Conservation (phyloP, 2,888 invertebrate genomes). For the Tipula lateralis region DNA sequence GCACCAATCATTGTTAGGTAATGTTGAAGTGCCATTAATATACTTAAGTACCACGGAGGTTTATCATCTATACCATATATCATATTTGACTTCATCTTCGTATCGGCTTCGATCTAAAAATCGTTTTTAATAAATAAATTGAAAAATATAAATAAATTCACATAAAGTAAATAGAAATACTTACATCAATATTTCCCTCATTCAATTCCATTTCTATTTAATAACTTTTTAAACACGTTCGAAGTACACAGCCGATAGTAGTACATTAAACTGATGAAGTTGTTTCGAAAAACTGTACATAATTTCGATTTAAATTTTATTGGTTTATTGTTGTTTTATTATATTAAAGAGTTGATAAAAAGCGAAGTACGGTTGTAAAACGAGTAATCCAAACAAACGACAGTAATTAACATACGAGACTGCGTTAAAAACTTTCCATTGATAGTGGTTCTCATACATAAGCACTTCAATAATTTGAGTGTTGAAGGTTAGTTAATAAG, state of each 20-base stretch:
- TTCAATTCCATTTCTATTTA: background rate
- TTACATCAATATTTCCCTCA: background rate
- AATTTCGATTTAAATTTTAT: background rate
- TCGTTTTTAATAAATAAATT: background rate
- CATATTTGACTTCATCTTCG: constrained; percentile 38
- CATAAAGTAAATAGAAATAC: background rate
- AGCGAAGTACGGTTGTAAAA: too few relatives aligned
- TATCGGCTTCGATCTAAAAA: constrained; percentile 33
- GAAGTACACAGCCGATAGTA: background rate
- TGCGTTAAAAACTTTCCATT: too few relatives aligned
- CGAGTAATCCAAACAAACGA: background rate
- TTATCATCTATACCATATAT: constrained; percentile 73
- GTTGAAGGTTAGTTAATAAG: too few relatives aligned
- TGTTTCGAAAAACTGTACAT: background rate
- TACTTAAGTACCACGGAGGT: constrained; percentile 79
- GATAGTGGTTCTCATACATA: too few relatives aligned
- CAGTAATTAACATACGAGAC: too few relatives aligned
- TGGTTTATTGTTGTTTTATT: background rate
- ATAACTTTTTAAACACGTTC: background rate
- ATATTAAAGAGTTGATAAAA: too few relatives aligned
- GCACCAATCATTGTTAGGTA: constrained; percentile 82
- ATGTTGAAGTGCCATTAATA: constrained; percentile 79
- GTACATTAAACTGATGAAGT: background rate
- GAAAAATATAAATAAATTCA: background rate
- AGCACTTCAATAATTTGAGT: too few relatives aligned